phyloP scores from a whole-genome alignment of 2,888 invertebrate genomes.

The Limenitis camilla region DNA sequence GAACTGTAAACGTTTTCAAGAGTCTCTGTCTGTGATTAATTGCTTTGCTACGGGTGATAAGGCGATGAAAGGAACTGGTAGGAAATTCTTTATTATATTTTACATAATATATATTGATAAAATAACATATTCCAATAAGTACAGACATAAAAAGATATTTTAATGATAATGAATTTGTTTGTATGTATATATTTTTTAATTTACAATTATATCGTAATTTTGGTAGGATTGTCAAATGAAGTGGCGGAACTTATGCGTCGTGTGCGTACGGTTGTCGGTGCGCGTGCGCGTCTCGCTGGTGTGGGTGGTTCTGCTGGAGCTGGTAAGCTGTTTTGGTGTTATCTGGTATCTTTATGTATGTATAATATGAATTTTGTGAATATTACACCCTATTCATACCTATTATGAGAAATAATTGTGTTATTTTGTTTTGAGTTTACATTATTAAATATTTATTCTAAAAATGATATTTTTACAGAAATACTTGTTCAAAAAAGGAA shows the following conservation, averaged over 20 bases:
- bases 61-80: conserved; percentile 93
- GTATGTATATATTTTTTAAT: neutral
- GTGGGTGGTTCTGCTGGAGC: conserved; percentile 72
- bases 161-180: neutral
- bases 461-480: too few species aligned
- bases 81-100: conserved; percentile 3
- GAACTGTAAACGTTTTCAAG: conserved; percentile 95
- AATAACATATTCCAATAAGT: too few species aligned
- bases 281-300: conserved; percentile 94
- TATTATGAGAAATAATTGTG: too few species aligned
- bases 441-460: too few species aligned
- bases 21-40: conserved; percentile 92
- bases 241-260: conserved; percentile 95
- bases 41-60: conserved; percentile 95
- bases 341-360: neutral
- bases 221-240: conserved; percentile 86
- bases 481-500: too few species aligned
- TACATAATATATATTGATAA: too few species aligned
- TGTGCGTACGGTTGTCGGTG: conserved; percentile 94
- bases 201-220: neutral
- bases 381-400: too few species aligned
- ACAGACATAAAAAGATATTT: neutral
- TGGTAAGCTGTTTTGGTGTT: conserved; percentile 33
- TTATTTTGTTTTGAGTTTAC: too few species aligned
- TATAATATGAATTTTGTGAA: too few species aligned